Evolutionary conservation across 1,140 invertebrate genomes (phyloP).

Genomic region (Cydia strobilella): DNA sequence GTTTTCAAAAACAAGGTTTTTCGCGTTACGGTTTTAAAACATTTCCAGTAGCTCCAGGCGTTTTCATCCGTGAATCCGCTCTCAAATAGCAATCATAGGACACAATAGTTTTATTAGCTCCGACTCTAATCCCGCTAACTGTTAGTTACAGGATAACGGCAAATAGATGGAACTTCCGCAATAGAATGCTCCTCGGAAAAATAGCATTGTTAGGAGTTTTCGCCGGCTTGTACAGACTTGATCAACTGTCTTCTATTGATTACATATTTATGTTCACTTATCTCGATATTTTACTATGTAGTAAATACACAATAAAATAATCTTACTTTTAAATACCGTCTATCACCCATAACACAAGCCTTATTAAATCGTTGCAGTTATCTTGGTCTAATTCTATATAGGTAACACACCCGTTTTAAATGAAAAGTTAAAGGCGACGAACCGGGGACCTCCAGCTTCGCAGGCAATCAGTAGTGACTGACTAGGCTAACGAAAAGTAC

Average conservation of each 20-base stretch:
- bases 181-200: slow-evolving; percentile 18
- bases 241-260: neutral
- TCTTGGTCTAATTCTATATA: too few relatives aligned
- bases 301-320: neutral
- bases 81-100: slow-evolving; percentile 23
- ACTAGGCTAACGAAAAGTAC: too few relatives aligned
- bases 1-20: neutral
- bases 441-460: too few relatives aligned
- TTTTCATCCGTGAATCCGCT: slow-evolving; percentile 2
- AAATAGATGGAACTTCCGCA: slow-evolving; percentile 24
- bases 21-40: neutral
- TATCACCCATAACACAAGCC: too few relatives aligned
- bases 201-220: slow-evolving; percentile 12
- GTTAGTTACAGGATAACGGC: slow-evolving; percentile 20
- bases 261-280: slow-evolving; percentile 3
- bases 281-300: neutral
- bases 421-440: too few relatives aligned
- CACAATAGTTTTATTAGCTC: slow-evolving; percentile 25
- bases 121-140: slow-evolving; percentile 16
- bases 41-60: neutral
- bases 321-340: too few relatives aligned
- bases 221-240: neutral
- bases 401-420: too few relatives aligned
- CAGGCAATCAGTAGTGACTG: too few relatives aligned
- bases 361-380: too few relatives aligned